Base-by-base conservation (phyloP, 2,113 vertebrate genomes). In the Phaetusa simplex region DNA sequence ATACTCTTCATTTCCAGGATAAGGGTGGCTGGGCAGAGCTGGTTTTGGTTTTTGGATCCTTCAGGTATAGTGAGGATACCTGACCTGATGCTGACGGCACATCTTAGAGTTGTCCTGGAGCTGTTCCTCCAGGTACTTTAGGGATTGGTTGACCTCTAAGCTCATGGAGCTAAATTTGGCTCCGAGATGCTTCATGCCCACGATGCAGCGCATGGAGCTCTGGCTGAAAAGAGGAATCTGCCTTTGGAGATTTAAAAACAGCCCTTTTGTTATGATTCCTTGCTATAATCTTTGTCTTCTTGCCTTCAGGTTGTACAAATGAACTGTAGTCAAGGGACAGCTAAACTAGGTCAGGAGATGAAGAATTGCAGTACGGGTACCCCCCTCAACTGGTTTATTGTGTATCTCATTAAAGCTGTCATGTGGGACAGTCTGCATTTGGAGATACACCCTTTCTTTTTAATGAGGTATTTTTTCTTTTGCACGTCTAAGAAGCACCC, bases 41-140 rank as follows among this genome's bases (percentile, higher is more conserved):
- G 4, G 19, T 20, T 42, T 62, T 27, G 36, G 7, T 12, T 61
- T 21, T 65, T 64, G 17, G 4, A 11, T 64, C 30, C 38, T 76
- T 76, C 0, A 0, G 50, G 19, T 62, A 47, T 18, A 7, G 4
- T 14, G 32, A 45, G 16, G 21, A 17, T 52, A 47, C 17, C 69
- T 81, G 64, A 78, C 61, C 69, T 78, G 9, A 45, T 11, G 47
- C 23, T 84, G 26, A 71, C 21, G 56, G 27, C 47, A 87, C 21
- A 64, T 82, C 43, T 69, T 67, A 76, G 19, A 59, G 32, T 9
- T 84, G 64, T 52, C 64, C 59, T 82, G 70, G 65, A 90, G 70
- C 55, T 79, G 42, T 67, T 96, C 42, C 56, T 78, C n/a, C n/a
- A 8, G 71, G 62, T 32, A 7, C 71, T 87, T 61, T 52, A 79